Base-by-base conservation (phyloP, 2,797 vertebrate species). In the Echiichthys vipera region DNA sequence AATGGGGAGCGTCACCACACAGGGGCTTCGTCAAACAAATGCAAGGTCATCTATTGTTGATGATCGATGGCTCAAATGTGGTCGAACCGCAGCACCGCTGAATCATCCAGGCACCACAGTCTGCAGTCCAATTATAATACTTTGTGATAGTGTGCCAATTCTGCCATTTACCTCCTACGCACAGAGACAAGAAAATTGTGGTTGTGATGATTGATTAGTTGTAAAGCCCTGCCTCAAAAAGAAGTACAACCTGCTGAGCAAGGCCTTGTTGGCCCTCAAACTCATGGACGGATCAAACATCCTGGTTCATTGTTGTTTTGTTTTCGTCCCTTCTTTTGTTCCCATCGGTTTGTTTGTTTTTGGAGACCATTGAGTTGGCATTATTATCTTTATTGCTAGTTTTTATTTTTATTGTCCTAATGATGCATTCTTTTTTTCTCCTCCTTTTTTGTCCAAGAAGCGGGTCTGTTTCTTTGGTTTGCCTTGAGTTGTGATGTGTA, bases 171-270 rank as follows among this genome's bases (percentile, higher is more conserved):
- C 47, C 66, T 56, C 66, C 61, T 51, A 51, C 8, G 7, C 24
- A 32, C 1, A 43, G 40, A 42, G 25, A 55, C 62, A 45, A 29
- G 15, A 45, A 54, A 69, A 56, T 7, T 4, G 27, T 46, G 36
- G 42, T 7, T 18, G 47, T 4, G 5, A 12, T 36, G 6, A 65
- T 13, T 51, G 43, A 77, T 71, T 15, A 50, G 51, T 22, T 67
- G 29, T 39, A 66, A 45, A 66, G 56, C 67, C 40, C 39, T 32
- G 20, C 20, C 37, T 42, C 14, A 67, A 67, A 71, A 77, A 73
- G 42, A 22, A 61, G 32, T 14, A 40, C 5, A 71, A 85, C 65
- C 71, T 74, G 82, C 69, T 65, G 40, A 70, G 66, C 14, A 61
- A 0, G 36, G 13, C 22, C 29, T 65, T 65, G 49, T 37, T 17